phyloP scores from a whole-genome alignment of 2,888 invertebrate species.

The Nephrotoma appendiculata region DNA sequence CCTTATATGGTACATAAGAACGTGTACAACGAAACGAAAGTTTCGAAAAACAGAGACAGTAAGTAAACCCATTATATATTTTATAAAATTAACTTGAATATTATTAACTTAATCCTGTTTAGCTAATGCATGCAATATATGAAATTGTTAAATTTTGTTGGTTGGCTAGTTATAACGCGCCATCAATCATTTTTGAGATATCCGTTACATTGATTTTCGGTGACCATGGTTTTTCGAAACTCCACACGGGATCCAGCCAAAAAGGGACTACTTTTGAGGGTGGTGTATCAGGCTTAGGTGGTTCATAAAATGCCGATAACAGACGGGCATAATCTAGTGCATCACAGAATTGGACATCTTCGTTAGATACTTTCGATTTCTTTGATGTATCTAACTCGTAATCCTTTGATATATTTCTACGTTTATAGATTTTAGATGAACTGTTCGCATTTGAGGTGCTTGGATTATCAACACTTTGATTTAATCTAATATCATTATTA shows the following conservation, averaged over 20 bases:
- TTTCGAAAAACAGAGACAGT: no score
- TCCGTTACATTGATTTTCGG: not conserved
- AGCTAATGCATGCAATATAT: no score
- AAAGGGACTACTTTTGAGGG: constrained; percentile 23
- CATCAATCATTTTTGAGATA: not conserved
- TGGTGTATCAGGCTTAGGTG: constrained; percentile 28
- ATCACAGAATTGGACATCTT: not conserved
- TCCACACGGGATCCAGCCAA: constrained; percentile 32
- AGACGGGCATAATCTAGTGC: not conserved
- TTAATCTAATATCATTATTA: not conserved
- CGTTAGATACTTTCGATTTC: not conserved
- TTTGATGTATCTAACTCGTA: not conserved
- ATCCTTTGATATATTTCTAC: not conserved
- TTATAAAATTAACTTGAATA: no score
- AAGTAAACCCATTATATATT: no score
- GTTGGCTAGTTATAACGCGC: not conserved
- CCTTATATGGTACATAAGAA: no score
- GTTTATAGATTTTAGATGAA: not conserved
- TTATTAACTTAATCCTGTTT: no score
- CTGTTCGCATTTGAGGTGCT: not conserved
- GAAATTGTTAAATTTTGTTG: no score
- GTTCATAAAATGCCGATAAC: constrained; percentile 19
- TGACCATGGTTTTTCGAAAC: constrained; percentile 2
- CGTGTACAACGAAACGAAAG: no score
- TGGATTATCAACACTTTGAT: not conserved